Evolutionary conservation across 2,797 vertebrate genomes (phyloP).

Genomic region (Dipus sagitta): DNA sequence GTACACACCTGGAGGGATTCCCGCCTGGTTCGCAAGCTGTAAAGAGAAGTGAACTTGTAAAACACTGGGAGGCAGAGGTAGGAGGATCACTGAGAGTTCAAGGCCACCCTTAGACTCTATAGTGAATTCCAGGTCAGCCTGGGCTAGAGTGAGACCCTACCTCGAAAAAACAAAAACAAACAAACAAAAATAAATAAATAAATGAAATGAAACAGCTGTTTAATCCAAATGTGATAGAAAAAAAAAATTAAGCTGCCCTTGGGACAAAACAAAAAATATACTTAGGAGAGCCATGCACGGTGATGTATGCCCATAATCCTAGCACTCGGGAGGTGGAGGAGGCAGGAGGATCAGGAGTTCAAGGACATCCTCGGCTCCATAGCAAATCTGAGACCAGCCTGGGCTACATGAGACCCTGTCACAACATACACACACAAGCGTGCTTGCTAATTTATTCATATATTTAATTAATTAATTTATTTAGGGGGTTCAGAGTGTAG

Average conservation of each 20-base stretch:
- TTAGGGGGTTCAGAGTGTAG: too few species aligned
- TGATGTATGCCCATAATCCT: background rate
- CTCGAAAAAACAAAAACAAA: background rate
- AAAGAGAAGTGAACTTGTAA: constrained; percentile 51
- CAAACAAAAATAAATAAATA: too few species aligned
- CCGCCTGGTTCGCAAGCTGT: constrained; percentile 95
- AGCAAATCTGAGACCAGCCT: background rate
- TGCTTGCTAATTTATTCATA: too few species aligned
- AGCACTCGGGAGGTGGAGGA: background rate
- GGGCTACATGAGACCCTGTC: background rate
- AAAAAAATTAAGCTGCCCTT: background rate
- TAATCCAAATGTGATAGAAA: too few species aligned
- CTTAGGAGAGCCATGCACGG: background rate
- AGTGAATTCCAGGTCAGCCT: too few species aligned
- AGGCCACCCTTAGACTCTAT: too few species aligned
- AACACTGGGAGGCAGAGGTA: too few species aligned
- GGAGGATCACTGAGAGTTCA: too few species aligned
- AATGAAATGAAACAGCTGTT: too few species aligned
- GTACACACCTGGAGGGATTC: constrained; percentile 95
- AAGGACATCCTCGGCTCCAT: background rate
- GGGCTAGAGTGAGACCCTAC: too few species aligned
- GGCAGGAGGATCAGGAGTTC: background rate
- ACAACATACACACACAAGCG: too few species aligned
- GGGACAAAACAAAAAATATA: background rate
- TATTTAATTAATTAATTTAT: too few species aligned